Percentiles rank a stretch among this genome's conserved stretches.
These are phyloP conservation scores for Ianthella basta DNA, from an alignment of 37 sponge, comb jelly and placozoan genomes.

Conservation along the genomic window DNA sequence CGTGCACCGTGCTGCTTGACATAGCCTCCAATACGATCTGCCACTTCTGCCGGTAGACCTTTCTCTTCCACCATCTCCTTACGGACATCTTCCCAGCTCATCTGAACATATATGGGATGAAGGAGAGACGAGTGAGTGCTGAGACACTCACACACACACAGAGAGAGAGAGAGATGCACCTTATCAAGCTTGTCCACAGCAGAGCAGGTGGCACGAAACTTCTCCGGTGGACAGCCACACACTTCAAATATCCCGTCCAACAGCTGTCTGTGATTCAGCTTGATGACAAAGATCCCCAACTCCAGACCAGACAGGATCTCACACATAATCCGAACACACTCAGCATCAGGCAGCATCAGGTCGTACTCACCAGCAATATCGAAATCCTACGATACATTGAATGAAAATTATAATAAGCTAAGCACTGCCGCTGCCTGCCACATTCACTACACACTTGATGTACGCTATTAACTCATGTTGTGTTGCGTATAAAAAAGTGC, in stretches of 20 bases:
- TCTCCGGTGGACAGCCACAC: constrained; percentile 87
- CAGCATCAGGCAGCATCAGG: constrained; percentile 93
- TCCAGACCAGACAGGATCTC: constrained; percentile 91
- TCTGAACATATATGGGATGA: constrained; percentile 29
- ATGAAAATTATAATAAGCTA: neutral
- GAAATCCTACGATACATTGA: constrained; percentile 76
- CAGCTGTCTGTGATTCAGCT: constrained; percentile 97
- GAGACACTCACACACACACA: constrained; percentile 15
- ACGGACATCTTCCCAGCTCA: constrained; percentile 79
- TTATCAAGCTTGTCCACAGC: constrained; percentile 99
- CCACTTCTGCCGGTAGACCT: constrained; percentile 73
- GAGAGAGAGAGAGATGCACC: constrained; percentile 44
- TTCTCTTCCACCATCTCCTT: constrained; percentile 96
- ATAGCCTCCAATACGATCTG: constrained; percentile 90
- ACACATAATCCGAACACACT: constrained; percentile 84
- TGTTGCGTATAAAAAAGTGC: too few species aligned
- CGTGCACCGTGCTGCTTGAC: constrained; percentile 73
- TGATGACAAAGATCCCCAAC: constrained; percentile 87
- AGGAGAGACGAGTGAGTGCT: too few species aligned
- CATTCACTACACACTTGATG: too few species aligned
- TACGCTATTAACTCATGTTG: too few species aligned
- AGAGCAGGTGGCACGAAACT: constrained; percentile 92
- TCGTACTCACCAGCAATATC: constrained; percentile 99
- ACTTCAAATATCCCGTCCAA: constrained; percentile 97
- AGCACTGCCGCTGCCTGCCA: neutral